Conservation (phyloP, 2,113 vertebrate species). For the Gallinago paraguaiae region DNA sequence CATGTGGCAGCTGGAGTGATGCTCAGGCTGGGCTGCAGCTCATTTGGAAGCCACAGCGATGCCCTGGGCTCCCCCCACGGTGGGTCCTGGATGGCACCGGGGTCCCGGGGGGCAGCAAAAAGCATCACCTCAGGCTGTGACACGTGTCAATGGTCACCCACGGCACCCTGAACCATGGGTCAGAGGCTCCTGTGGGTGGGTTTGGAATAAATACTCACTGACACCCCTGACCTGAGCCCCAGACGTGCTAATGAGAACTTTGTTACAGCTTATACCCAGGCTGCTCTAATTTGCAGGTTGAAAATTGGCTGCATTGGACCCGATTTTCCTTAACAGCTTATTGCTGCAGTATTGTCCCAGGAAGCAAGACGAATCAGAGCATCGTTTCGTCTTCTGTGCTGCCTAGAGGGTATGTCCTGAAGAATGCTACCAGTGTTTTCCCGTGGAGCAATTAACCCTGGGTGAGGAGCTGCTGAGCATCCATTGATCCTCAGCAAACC, state of each 20-base stretch:
- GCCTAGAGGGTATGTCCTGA: not conserved
- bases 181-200: not conserved
- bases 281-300: not conserved
- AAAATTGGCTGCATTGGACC: not conserved
- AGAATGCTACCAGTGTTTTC: not conserved
- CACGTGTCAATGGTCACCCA: rapidly evolving
- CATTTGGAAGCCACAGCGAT: not conserved
- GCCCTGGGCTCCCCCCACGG: not conserved
- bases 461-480: not conserved
- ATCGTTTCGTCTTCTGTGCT: rapidly evolving
- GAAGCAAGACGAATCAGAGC: not conserved
- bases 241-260: not conserved
- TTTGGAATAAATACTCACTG: not conserved
- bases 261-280: not conserved
- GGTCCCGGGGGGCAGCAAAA: not conserved
- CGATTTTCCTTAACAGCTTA: not conserved
- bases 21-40: not conserved
- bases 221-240: not conserved
- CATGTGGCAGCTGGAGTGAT: not conserved
- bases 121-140: rapidly evolving
- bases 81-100: not conserved
- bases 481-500: not conserved
- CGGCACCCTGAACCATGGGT: not conserved
- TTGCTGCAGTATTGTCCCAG: not conserved
- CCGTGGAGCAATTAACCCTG: not conserved